Evolutionary conservation across 2,888 invertebrate genomes (phyloP), one percentile per base, ranked within the genome.

Genomic region (Latrodectus hesperus): DNA sequence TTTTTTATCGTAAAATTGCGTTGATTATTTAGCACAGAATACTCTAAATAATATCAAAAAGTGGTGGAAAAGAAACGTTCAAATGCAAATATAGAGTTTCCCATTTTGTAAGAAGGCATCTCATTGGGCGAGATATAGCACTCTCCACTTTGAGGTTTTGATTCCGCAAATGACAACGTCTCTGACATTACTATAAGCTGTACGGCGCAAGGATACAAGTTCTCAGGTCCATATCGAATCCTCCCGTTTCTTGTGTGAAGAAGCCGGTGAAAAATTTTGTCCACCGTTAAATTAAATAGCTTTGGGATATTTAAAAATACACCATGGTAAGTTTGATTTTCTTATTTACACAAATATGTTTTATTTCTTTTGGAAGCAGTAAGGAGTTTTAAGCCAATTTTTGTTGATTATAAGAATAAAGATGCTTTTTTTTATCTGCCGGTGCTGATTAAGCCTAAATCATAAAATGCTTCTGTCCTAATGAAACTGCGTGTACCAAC

Each of bases 261-360:
- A 88, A 88, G 87, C 87, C 87, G 87, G 87, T 88, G 87, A 78
- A 14, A 83, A 82, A 83, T 88, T 85, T 88, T 82, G 87, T 78
- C 71, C 78, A 74, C 82, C 72, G 78, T 78, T 22, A 83, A 74
- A 80, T 86, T 81, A 86, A 86, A 86, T 86, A 86, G 77, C 81
- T 86, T 86, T 76, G 76, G 86, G 81, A 80, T 86, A 86, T 86
- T 81, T 86, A 86, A 81, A 86, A 75, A 79, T 76, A 80, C 78
- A 86, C 81, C 86, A 86, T 86, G 86, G 86, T 86, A 65, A 86
- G 86, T 86, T 26, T 77, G 6, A 14, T 77, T 67, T 77, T 38
- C 16, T 53, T 73, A 22, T 60, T 68, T 49, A 16, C 14, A 22
- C 10, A 78, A 26, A 51, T 22, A 8, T 8, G n/a, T 73, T 22